phyloP scores from a whole-genome alignment of 2,113 vertebrate species.

The Lasiurus borealis region DNA sequence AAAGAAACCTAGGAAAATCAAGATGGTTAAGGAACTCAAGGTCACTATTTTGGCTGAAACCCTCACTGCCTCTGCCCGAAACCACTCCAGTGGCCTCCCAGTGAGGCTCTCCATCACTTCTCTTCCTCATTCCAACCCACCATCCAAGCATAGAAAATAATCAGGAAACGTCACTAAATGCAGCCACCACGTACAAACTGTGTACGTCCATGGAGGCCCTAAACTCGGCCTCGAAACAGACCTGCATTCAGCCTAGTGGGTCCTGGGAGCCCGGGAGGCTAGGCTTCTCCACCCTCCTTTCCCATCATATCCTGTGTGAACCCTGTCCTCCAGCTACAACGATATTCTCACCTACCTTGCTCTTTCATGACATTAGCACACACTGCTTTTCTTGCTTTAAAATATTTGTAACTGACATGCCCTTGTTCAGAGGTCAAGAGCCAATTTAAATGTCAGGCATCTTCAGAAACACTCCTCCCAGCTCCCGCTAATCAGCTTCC shows the following conservation, averaged over 20 bases:
- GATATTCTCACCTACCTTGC: neutral
- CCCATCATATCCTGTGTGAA: rapidly evolving
- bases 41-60: neutral
- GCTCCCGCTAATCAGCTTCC: neutral
- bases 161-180: neutral
- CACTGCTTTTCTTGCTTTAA: neutral
- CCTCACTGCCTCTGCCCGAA: neutral
- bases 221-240: neutral
- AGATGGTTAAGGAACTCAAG: neutral
- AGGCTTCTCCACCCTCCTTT: neutral
- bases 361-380: neutral
- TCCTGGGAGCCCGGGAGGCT: neutral
- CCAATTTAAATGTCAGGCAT: neutral
- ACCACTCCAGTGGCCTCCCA: neutral
- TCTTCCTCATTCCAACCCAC: neutral
- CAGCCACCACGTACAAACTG: neutral
- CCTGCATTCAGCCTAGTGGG: no score
- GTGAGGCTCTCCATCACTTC: neutral
- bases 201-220: neutral
- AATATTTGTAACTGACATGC: neutral
- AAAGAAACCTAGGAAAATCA: neutral
- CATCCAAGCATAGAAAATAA: neutral
- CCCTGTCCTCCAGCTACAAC: neutral
- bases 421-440: slow-evolving; percentile 7
- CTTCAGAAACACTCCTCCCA: neutral